Evolutionary conservation across 2,888 invertebrate genomes (phyloP).

Genomic region (Exephanes ischioxanthus): DNA sequence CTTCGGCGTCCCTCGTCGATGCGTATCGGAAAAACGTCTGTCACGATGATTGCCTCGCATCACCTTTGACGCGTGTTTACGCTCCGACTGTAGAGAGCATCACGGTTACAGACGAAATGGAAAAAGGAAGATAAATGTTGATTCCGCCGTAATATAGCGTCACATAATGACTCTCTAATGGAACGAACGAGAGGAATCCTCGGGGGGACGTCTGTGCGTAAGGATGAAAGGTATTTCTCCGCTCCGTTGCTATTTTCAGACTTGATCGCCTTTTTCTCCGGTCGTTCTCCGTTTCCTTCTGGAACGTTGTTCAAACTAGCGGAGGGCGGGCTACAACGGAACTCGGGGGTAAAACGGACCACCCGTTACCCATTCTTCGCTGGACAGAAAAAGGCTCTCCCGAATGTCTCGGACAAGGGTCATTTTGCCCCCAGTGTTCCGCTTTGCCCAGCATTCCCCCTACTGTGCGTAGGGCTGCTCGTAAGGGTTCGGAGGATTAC

Average conservation of each 20-base stretch:
- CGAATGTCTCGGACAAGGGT: too few relatives aligned
- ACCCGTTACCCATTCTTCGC: too few relatives aligned
- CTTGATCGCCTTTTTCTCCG: not conserved
- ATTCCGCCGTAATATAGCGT: not conserved
- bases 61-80: slow-evolving; percentile 33
- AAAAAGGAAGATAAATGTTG: slow-evolving; percentile 19
- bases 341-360: too few relatives aligned
- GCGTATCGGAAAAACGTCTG: slow-evolving; percentile 44
- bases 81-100: not conserved
- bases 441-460: not conserved
- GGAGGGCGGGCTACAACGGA: too few relatives aligned
- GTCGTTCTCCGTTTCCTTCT: not conserved
- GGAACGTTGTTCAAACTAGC: not conserved
- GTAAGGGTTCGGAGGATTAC: not conserved
- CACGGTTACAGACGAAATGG: not conserved
- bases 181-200: slow-evolving; percentile 19
- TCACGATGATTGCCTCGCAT: slow-evolving; percentile 45
- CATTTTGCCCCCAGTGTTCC: not conserved
- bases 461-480: not conserved
- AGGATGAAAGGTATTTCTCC: not conserved
- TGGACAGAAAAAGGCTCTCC: too few relatives aligned
- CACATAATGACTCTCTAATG: slow-evolving; percentile 3
- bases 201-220: slow-evolving; percentile 14
- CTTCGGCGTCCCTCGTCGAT: not conserved
- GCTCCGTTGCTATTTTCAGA: not conserved